phyloP scores from a whole-genome alignment of 2,888 invertebrate genomes.

The Heterodera filipjevi region DNA sequence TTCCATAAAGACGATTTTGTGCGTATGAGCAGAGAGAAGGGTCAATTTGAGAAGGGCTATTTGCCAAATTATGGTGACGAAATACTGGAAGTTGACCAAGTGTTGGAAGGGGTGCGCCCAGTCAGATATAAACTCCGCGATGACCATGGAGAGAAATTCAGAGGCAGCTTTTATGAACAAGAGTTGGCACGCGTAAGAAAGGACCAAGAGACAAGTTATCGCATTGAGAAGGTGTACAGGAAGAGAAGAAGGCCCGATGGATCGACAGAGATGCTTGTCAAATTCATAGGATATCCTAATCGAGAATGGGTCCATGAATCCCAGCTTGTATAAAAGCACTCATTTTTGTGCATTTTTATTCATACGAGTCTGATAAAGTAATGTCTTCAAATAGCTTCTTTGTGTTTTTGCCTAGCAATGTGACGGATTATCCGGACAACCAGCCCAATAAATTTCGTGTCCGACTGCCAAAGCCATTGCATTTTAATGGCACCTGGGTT shows the following conservation, averaged over 20 bases:
- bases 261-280: conserved; percentile 7
- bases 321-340: conserved; percentile 15
- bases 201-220: background rate
- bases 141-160: conserved; percentile 12
- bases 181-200: conserved; percentile 2
- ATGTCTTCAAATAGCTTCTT: too few species aligned
- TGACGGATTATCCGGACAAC: conserved; percentile 8
- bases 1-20: conserved; percentile 14
- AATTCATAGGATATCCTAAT: conserved; percentile 14
- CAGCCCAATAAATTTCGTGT: conserved; percentile 23
- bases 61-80: conserved; percentile 18
- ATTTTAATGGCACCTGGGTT: conserved; percentile 24
- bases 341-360: too few species aligned
- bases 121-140: conserved; percentile 1
- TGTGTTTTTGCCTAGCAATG: background rate
- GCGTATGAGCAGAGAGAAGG: conserved; percentile 13
- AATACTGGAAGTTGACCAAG: background rate
- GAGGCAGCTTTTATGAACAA: conserved; percentile 11
- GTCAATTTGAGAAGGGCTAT: conserved; percentile 20
- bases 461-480: conserved; percentile 11
- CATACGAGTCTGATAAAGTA: too few species aligned
- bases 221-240: conserved; percentile 8
- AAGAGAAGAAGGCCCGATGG: conserved; percentile 9
- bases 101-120: background rate
- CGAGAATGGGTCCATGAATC: conserved; percentile 1